Conservation (phyloP, 92 coral and sea anemone genomes). For the Heteractis magnifica region DNA sequence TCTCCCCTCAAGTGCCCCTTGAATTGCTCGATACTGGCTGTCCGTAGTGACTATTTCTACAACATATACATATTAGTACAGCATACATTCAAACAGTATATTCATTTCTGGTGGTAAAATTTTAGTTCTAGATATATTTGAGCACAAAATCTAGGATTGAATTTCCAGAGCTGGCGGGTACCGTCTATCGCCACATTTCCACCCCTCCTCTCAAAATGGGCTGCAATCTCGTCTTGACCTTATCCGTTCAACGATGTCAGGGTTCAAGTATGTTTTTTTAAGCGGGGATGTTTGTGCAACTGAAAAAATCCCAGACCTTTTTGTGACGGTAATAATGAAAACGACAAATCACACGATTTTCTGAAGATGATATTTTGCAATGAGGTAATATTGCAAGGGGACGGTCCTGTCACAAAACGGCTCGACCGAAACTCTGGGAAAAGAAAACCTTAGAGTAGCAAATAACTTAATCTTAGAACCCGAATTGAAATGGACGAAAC, state of each 20-base stretch:
- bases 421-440: background rate
- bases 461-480: background rate
- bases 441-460: background rate
- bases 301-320: background rate
- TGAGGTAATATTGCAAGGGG: background rate
- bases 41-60: background rate
- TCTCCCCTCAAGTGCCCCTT: background rate
- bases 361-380: background rate
- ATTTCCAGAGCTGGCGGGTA: background rate
- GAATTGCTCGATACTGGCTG: too few relatives aligned
- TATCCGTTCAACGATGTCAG: background rate
- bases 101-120: background rate
- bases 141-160: background rate
- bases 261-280: background rate
- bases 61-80: background rate
- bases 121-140: background rate
- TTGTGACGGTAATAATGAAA: background rate
- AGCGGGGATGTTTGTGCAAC: background rate
- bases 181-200: background rate
- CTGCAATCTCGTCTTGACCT: background rate
- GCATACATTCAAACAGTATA: background rate
- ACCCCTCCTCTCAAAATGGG: background rate
- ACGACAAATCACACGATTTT: background rate
- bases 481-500: background rate
- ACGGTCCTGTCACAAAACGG: background rate